A percentile compares a stretch with the other conserved stretches of the same genome.
These are phyloP conservation scores for Brachyopa scutellaris DNA, from an alignment of 2,888 invertebrate species.

Conservation along the genomic window DNA sequence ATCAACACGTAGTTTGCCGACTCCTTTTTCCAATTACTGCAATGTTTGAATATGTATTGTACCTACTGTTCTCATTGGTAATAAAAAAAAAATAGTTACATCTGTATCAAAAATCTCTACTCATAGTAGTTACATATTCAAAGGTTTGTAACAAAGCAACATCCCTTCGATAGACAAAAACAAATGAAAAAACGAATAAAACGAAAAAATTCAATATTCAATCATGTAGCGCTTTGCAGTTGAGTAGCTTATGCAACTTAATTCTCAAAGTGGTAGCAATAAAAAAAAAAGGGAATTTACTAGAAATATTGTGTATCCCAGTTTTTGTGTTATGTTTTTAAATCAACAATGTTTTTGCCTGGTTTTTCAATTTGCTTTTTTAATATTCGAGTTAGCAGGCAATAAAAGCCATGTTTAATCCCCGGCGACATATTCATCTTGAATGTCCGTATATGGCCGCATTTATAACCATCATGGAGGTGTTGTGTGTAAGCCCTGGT, in stretches of 20 bases:
- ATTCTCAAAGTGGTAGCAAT: constrained; percentile 51
- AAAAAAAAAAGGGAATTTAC: constrained; percentile 50
- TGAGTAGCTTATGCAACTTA: constrained; percentile 58
- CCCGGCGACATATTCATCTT: constrained; percentile 71
- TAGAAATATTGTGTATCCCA: constrained; percentile 50
- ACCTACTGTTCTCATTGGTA: too few species aligned
- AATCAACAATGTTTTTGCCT: constrained; percentile 60
- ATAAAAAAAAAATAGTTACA: constrained; percentile 9
- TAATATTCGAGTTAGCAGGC: constrained; percentile 58
- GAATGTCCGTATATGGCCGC: constrained; percentile 54
- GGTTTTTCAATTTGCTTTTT: constrained; percentile 32
- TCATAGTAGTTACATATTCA: neutral
- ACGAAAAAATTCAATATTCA: constrained; percentile 62
- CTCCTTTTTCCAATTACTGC: neutral
- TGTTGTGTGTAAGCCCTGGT: constrained; percentile 53
- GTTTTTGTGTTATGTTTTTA: constrained; percentile 59
- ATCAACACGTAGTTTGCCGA: too few species aligned
- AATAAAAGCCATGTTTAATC: constrained; percentile 72
- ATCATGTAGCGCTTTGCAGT: constrained; percentile 68
- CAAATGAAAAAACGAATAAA: constrained; percentile 22
- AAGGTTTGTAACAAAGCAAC: constrained; percentile 11
- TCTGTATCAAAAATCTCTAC: neutral
- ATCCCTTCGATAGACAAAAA: constrained; percentile 18
- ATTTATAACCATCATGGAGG: constrained; percentile 64
- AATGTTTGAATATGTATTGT: neutral